These are phyloP conservation scores for Cricetomys ansorgei DNA, from an alignment of 2,113 vertebrate genomes.

Conservation along the genomic window DNA sequence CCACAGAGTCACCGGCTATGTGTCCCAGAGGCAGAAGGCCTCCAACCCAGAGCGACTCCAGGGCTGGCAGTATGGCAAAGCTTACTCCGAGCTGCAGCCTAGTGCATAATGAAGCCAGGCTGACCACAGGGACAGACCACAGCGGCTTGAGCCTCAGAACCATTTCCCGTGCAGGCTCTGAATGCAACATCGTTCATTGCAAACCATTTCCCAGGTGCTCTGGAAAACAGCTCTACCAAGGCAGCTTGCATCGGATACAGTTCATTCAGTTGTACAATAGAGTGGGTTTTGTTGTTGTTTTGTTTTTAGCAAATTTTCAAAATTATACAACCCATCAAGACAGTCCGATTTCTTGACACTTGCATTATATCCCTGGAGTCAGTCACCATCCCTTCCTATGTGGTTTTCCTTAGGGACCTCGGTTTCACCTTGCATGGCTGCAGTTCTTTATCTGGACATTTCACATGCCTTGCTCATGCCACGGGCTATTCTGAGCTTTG, in stretches of 20 bases:
- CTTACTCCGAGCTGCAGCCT: accelerated
- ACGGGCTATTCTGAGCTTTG: not conserved
- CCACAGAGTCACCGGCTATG: accelerated
- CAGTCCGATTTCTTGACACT: not conserved
- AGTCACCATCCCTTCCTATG: not conserved
- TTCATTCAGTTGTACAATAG: not conserved
- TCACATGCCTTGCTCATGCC: accelerated
- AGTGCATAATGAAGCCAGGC: not conserved
- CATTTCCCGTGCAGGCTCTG: not conserved
- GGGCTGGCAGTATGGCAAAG: not conserved
- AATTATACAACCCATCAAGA: not conserved
- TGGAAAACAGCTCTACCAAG: not conserved
- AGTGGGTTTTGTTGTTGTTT: not conserved
- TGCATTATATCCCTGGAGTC: no score
- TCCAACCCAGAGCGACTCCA: not conserved
- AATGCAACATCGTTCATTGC: not conserved
- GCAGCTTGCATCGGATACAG: not conserved
- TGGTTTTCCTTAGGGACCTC: no score
- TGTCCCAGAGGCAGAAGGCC: not conserved
- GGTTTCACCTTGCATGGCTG: not conserved
- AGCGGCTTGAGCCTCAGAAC: not conserved
- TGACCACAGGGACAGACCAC: not conserved
- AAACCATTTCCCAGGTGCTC: not conserved
- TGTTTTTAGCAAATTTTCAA: not conserved
- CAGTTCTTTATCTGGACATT: not conserved